A percentile compares a stretch with the other conserved stretches of the same genome.
phyloP scores from a whole-genome alignment of 2,888 invertebrate genomes.

The Monoplex corrugatus region DNA sequence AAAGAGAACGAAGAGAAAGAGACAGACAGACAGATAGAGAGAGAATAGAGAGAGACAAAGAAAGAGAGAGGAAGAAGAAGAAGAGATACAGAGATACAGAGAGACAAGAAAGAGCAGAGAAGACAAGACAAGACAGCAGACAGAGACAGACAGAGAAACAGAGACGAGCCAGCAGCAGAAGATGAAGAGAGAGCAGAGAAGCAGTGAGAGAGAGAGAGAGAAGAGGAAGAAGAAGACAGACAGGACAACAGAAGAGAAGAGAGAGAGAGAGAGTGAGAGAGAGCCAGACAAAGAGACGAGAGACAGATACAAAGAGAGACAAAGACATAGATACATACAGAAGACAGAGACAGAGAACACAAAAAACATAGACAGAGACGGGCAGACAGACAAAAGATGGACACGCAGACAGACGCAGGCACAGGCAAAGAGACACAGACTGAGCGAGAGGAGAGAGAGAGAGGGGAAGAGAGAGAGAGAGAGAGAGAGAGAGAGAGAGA shows the following conservation, averaged over 20 bases:
- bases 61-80: slow-evolving; percentile 21
- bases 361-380: background rate
- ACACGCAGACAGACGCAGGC: background rate
- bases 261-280: too few relatives aligned
- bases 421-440: background rate
- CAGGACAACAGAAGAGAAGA: too few relatives aligned
- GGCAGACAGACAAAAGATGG: background rate
- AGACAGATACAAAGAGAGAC: too few relatives aligned
- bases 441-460: background rate
- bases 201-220: background rate
- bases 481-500: background rate
- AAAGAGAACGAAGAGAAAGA: background rate
- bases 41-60: background rate
- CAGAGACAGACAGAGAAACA: background rate
- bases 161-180: background rate
- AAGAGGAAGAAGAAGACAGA: background rate
- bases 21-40: background rate
- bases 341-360: too few relatives aligned
- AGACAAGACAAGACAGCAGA: background rate
- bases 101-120: background rate
- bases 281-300: too few relatives aligned
- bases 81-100: too few relatives aligned
- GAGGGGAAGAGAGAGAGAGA: background rate
- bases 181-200: too few relatives aligned
- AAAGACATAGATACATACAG: too few relatives aligned